Conservation (phyloP, 2,888 invertebrate genomes). For the Tyria jacobaeae region DNA sequence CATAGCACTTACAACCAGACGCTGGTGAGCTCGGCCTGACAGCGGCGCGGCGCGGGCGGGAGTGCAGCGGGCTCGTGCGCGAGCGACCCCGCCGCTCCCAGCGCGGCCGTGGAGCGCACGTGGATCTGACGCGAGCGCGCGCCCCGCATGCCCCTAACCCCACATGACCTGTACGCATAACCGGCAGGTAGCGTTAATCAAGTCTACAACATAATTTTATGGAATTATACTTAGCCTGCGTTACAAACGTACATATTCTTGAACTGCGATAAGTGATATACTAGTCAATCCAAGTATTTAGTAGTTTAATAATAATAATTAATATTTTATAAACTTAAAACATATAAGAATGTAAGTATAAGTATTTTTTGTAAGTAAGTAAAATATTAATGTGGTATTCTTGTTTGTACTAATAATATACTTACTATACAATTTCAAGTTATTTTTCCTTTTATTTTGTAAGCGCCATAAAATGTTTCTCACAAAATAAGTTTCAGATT, state of each 20-base stretch:
- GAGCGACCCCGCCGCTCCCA: slow-evolving; percentile 49
- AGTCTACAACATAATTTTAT: slow-evolving; percentile 1
- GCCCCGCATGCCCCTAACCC: slow-evolving; percentile 64
- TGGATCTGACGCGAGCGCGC: slow-evolving; percentile 51
- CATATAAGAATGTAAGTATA: background rate
- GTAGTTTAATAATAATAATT: background rate
- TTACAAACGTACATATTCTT: slow-evolving; percentile 26
- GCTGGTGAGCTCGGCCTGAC: slow-evolving; percentile 76
- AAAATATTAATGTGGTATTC: background rate
- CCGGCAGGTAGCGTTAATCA: slow-evolving; percentile 13
- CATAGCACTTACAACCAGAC: slow-evolving; percentile 84
- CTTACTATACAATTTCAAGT: background rate
- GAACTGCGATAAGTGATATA: slow-evolving; percentile 14
- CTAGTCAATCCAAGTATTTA: slow-evolving; percentile 24
- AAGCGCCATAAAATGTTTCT: background rate
- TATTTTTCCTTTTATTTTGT: background rate
- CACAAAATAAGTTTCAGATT: background rate
- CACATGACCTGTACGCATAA: slow-evolving; percentile 78
- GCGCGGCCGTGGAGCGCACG: slow-evolving; percentile 42
- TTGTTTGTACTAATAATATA: background rate
- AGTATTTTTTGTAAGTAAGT: background rate
- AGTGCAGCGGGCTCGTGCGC: slow-evolving; percentile 46
- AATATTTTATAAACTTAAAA: slow-evolving; percentile 6
- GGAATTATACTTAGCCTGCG: slow-evolving; percentile 21
- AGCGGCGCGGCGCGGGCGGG: slow-evolving; percentile 69